Conservation (phyloP, 2,113 vertebrate genomes). For the Brienomyrus longianalis region DNA sequence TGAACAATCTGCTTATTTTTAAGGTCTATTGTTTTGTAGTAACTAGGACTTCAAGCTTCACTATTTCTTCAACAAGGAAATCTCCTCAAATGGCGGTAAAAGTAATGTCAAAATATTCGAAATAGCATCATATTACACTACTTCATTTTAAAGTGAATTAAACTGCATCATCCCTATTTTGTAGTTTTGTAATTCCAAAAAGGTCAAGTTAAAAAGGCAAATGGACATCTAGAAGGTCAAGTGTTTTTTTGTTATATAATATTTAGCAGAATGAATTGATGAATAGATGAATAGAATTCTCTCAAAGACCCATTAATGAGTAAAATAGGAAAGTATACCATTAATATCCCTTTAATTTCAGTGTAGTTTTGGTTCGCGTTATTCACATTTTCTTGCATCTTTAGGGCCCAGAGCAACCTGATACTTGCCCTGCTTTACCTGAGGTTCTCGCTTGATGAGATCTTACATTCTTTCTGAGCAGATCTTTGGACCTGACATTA, state of each 20-base stretch:
- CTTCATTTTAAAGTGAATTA: neutral
- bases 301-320: neutral
- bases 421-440: neutral
- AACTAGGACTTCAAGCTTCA: neutral
- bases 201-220: constrained; percentile 20
- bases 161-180: neutral
- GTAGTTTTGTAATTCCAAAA: neutral
- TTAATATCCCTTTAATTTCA: neutral
- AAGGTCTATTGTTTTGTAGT: neutral
- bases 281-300: neutral
- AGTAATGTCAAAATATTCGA: neutral
- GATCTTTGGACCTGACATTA: neutral
- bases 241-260: neutral
- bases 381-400: neutral
- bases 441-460: neutral
- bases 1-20: neutral
- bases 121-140: neutral
- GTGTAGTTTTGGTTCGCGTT: neutral
- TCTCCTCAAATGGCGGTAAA: neutral
- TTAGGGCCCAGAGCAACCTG: neutral
- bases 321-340: neutral
- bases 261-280: neutral
- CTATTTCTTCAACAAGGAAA: neutral
- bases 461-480: neutral
- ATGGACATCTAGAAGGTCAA: constrained; percentile 11